A percentile compares a stretch with the other conserved stretches of the same genome.
Conservation (phyloP, 1,140 invertebrate genomes). For the Cepaea nemoralis region DNA sequence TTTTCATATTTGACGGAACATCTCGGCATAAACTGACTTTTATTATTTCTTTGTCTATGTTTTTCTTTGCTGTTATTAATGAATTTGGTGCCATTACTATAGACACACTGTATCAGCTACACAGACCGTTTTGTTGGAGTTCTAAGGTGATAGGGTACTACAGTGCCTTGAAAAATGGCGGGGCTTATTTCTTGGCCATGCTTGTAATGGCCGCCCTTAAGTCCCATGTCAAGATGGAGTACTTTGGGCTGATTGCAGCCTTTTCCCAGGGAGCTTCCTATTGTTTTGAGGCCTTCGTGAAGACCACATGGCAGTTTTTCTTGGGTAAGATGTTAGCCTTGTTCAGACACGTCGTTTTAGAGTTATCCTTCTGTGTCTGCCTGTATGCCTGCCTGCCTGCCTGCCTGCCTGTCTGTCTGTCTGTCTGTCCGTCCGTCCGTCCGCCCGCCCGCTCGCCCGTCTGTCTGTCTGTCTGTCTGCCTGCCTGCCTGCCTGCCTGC, state of each 20-base stretch:
- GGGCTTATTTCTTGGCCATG: not conserved
- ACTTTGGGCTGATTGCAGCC: not conserved
- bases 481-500: no score
- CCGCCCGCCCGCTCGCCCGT: no score
- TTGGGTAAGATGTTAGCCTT: no score
- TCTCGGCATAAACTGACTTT: not conserved
- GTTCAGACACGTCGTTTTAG: no score
- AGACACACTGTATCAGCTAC: constrained; percentile 28
- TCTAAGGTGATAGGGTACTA: constrained; percentile 28
- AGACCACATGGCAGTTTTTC: constrained; percentile 1
- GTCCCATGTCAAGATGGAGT: not conserved
- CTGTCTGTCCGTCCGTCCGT: no score
- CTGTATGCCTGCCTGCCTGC: no score
- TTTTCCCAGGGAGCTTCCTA: not conserved
- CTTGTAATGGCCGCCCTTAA: not conserved
- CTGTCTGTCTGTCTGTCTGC: no score
- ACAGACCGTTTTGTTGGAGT: constrained; percentile 39
- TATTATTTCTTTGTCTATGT: not conserved
- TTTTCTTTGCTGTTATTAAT: constrained; percentile 18
- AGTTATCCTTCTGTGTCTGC: no score
- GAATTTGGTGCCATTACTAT: not conserved
- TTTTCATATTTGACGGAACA: constrained; percentile 32
- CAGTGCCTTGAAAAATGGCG: not conserved
- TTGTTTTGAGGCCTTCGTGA: not conserved
- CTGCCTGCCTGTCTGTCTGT: no score